Evolutionary conservation across 2,888 invertebrate species (phyloP), one percentile per base, ranked within the genome.

Genomic region (Sinohyriopsis cumingii): DNA sequence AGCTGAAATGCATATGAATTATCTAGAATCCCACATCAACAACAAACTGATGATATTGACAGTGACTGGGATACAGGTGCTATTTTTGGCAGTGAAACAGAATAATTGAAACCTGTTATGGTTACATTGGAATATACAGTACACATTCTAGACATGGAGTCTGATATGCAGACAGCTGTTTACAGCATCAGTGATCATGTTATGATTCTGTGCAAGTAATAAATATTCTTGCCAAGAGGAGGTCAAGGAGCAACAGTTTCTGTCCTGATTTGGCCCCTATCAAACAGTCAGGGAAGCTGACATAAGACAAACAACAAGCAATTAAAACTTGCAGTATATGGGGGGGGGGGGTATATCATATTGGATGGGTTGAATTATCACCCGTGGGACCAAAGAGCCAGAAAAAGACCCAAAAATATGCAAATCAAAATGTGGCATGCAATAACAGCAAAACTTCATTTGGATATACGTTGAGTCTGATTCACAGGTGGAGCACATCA

Each of bases 181-280:
- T 33, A 33, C 33, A 33, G 33, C 33, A 33, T 33, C 33, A 33
- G 33, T 33, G 33, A 33, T 9, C 7, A 33, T 7, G 7, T 33
- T 33, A 33, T 33, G 33, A 33, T 33, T 33, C 33, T 33, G 9
- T 7, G 33, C 33, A 33, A 28, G 33, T 33, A 33, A 33, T 33
- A 33, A 33, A 33, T 7, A 33, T 33, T 33, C 7, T 33, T 33
- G 7, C 33, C 7, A 33, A 7, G 9, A 33, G 33, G 33, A 33
- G 33, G 9, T 33, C 33, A 33, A 33, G 33, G 33, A 33, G 7
- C 33, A 33, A 33, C 33, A 33, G 33, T 9, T 7, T 33, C 9
- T 63, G 63, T n/a, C 59, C 67, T 33, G 61, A 45, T 19, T 33
- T 67, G 59, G 28, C 45, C 45, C 53, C 67, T 20, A 22, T 66